phyloP scores from a whole-genome alignment of 2,888 invertebrate species.

The Polia nebulosa region DNA sequence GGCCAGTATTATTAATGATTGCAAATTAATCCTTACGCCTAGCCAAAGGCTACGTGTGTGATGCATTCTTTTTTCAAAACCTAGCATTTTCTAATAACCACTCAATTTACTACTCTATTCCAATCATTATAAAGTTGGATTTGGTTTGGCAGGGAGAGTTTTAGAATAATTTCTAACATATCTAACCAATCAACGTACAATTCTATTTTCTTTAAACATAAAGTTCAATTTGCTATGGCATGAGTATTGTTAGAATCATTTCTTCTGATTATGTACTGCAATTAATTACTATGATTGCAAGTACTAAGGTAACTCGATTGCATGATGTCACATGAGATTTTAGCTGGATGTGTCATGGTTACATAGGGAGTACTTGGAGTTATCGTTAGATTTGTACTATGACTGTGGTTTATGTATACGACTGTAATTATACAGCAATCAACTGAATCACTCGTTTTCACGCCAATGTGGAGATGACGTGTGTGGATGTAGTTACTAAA shows the following conservation, averaged over 20 bases:
- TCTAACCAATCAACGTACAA: neutral
- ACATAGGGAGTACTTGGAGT: constrained; percentile 1
- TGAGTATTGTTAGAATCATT: constrained; percentile 1
- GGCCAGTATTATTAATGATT: constrained; percentile 52
- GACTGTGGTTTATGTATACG: constrained; percentile 15
- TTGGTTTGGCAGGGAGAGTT: neutral
- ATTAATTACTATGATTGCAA: constrained; percentile 44
- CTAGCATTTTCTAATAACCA: neutral
- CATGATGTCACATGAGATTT: constrained; percentile 50
- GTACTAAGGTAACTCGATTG: constrained; percentile 37
- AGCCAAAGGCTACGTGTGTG: constrained; percentile 26
- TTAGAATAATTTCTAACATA: constrained; percentile 12
- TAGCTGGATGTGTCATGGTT: constrained; percentile 50
- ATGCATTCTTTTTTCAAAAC: constrained; percentile 39
- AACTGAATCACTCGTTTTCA: constrained; percentile 34
- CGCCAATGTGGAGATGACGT: constrained; percentile 14
- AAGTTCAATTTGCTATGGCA: neutral
- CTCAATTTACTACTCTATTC: constrained; percentile 4
- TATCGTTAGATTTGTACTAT: constrained; percentile 5
- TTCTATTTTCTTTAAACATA: fast-evolving
- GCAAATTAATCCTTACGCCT: constrained; percentile 52
- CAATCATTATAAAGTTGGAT: neutral
- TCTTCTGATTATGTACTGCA: constrained; percentile 37
- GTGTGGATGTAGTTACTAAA: neutral
- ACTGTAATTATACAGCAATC: constrained; percentile 24